Conservation (phyloP, 2,888 invertebrate genomes). For the Drosophila meridiana region DNA sequence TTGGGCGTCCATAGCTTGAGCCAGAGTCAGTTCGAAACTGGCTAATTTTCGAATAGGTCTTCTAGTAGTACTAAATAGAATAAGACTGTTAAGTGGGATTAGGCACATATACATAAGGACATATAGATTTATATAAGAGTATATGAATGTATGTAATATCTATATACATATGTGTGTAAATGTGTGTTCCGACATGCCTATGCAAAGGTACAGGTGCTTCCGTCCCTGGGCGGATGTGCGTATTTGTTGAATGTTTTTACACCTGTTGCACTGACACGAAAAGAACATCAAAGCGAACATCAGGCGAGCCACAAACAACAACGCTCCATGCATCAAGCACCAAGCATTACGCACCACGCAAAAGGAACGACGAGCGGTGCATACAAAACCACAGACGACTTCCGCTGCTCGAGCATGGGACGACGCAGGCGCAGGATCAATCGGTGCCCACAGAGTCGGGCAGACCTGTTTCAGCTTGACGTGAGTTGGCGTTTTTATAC, state of each 20-base stretch:
- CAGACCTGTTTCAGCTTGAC: constrained; percentile 20
- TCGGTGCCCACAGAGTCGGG: constrained; percentile 21
- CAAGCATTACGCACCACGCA: constrained; percentile 1
- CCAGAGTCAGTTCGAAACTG: neutral
- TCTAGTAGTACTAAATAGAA: neutral
- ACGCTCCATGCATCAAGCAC: neutral
- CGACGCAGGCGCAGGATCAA: constrained; percentile 36
- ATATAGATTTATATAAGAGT: neutral
- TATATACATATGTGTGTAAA: neutral
- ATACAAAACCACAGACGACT: constrained; percentile 76
- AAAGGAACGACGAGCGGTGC: constrained; percentile 44
- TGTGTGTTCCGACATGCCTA: neutral
- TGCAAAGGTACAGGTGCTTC: constrained; percentile 61
- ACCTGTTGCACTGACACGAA: constrained; percentile 69
- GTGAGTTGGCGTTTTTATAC: constrained; percentile 52
- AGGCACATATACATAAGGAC: too few species aligned
- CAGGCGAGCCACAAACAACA: constrained; percentile 6
- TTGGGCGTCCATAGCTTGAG: too few species aligned
- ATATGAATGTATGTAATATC: neutral
- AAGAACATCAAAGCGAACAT: constrained; percentile 43
- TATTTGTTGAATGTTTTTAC: constrained; percentile 79
- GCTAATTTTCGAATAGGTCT: neutral
- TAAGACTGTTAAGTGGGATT: neutral
- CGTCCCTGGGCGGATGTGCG: constrained; percentile 68
- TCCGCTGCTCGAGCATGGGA: constrained; percentile 54